Evolutionary conservation across 2,113 vertebrate species (phyloP).

Genomic region (Pyxicephalus adspersus): DNA sequence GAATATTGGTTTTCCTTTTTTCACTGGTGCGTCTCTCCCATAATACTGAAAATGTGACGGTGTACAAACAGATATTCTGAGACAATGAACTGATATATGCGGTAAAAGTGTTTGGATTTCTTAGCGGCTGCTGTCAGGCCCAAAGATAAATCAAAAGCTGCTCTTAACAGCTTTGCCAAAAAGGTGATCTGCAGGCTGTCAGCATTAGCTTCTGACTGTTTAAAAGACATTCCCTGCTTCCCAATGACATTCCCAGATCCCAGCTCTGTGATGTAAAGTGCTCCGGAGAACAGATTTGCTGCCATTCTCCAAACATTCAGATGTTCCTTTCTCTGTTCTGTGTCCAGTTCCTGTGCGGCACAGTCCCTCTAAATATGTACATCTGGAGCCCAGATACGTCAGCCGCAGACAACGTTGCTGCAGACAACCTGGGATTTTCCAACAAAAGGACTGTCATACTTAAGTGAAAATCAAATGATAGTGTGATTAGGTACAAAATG

Average conservation of each 20-base stretch:
- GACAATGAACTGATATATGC: no score
- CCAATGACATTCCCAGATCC: conserved; percentile 52
- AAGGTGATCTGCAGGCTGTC: conserved; percentile 48
- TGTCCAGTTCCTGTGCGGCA: conserved; percentile 38
- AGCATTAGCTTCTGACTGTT: conserved; percentile 51
- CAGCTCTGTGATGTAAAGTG: conserved; percentile 49
- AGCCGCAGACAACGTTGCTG: background rate
- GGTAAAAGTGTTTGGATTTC: background rate
- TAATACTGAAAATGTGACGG: no score
- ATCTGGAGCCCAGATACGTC: conserved; percentile 42
- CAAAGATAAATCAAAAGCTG: conserved; percentile 28
- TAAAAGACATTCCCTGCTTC: conserved; percentile 31
- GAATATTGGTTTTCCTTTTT: no score
- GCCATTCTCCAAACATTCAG: conserved; percentile 39
- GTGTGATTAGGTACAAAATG: conserved; percentile 24
- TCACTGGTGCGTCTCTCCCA: no score
- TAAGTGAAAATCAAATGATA: background rate
- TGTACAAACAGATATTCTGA: no score
- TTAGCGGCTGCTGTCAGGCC: conserved; percentile 22
- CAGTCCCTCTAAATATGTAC: conserved; percentile 28
- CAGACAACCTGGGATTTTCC: conserved; percentile 4
- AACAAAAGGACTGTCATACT: conserved; percentile 14
- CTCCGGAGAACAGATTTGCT: conserved; percentile 35
- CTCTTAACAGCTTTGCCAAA: conserved; percentile 36
- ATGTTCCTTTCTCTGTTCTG: conserved; percentile 43